Percentiles rank a stretch among this genome's conserved stretches.
Evolutionary conservation across 1,140 invertebrate genomes (phyloP).

Genomic region (Meloidogyne floridensis): DNA sequence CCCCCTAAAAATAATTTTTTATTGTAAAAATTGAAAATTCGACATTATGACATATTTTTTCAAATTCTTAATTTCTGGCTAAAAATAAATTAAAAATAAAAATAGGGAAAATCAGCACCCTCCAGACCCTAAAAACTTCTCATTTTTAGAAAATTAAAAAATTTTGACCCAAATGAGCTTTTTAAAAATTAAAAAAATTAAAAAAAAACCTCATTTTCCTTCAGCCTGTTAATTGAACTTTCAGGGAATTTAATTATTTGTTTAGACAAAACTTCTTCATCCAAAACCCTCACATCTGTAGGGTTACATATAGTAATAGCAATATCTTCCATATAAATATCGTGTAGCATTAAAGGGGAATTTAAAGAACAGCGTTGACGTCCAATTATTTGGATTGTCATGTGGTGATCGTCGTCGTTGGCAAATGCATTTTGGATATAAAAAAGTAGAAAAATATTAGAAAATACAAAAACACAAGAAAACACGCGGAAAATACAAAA

Average conservation of each 20-base stretch:
- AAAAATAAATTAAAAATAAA: too few relatives aligned
- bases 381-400: slow-evolving; percentile 33
- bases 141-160: not conserved
- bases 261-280: not conserved
- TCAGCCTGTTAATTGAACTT: slow-evolving; percentile 29
- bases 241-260: slow-evolving; percentile 18
- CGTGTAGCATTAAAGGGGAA: slow-evolving; percentile 9
- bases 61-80: too few relatives aligned
- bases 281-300: slow-evolving; percentile 16
- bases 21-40: too few relatives aligned
- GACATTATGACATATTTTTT: too few relatives aligned
- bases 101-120: too few relatives aligned
- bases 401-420: not conserved
- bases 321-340: slow-evolving; percentile 24
- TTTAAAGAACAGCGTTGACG: slow-evolving; percentile 18
- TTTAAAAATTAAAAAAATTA: not conserved
- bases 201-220: slow-evolving; percentile 16
- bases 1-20: too few relatives aligned
- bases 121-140: not conserved
- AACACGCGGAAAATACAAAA: not conserved
- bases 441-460: not conserved
- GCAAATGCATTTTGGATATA: slow-evolving; percentile 18
- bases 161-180: not conserved
- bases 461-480: not conserved
- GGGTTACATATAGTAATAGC: slow-evolving; percentile 18